Evolutionary conservation across 2,888 invertebrate species (phyloP), one percentile per base, ranked within the genome.

Genomic region (Hirudinaria manillensis): DNA sequence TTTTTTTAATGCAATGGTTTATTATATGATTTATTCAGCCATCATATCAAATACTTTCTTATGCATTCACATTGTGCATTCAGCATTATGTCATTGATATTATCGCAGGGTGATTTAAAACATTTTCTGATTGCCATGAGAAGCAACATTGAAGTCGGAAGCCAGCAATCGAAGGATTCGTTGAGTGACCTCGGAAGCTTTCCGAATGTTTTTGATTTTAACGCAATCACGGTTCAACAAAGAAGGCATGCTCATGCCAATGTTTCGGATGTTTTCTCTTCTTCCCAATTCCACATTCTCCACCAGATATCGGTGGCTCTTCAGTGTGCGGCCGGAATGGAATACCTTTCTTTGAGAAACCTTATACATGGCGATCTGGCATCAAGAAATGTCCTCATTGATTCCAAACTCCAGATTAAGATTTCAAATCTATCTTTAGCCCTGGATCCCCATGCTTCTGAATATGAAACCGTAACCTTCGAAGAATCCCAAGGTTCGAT

Each of bases 361-460:
- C 88, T 91, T 80, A 90, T 93, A n/a, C 95, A 95, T 85, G 90
- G 91, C 82, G 96, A 97, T 86, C 88, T 97, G 81, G 93, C 95
- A 2, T 91, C 94, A 0, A 89, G 96, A 24, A 96, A 96, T 86
- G 93, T 96, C 83, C 88, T 95, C 76, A 91, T 96, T 77, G 91
- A 93, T 0, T 84, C 86, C 36, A 91, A 92, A 29, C 88, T 95
- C 45, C 89, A 90, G 53, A 89, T 94, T 36, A 95, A 96, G 87
- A 89, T 96, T 76, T 91, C 93, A 1, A 88, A 90, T 85, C 90
- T 92, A 0, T 91, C 91, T 53, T 89, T 92, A 79, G 90, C 90
- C 53, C 89, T 91, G 45, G 94, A 93, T 80, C 92, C 93, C 0
- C 93, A 95, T 84, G 91, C 91, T 67, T 90, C 91, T 80, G 95